Conservation (phyloP, 2,888 invertebrate genomes). For the Scaptomyza parva region DNA sequence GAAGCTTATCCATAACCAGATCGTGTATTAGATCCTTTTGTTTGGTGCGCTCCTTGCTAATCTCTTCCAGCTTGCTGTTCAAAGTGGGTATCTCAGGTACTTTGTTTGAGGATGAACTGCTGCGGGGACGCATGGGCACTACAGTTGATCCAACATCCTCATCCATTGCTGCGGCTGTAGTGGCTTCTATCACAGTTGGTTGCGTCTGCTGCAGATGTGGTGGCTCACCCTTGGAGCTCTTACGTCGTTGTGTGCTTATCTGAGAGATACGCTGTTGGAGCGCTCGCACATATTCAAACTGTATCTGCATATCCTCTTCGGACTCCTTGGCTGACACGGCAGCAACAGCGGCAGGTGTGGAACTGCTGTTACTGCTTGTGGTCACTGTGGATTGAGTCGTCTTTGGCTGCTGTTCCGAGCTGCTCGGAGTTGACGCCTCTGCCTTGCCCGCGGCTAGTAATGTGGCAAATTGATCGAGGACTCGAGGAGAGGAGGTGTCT, state of each 20-base stretch:
- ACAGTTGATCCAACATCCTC: conserved; percentile 4
- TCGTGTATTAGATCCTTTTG: conserved; percentile 94
- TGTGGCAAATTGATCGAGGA: conserved; percentile 70
- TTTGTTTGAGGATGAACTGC: conserved; percentile 70
- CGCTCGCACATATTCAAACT: conserved; percentile 87
- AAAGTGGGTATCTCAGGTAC: conserved; percentile 86
- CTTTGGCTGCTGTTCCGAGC: conserved; percentile 83
- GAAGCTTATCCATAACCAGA: conserved; percentile 92
- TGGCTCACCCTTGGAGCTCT: conserved; percentile 85
- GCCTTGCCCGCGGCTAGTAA: conserved; percentile 53
- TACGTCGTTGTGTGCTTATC: conserved; percentile 87
- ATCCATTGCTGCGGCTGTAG: conserved; percentile 15
- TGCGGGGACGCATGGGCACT: conserved; percentile 54
- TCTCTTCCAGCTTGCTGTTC: conserved; percentile 89
- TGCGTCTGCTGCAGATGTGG: conserved; percentile 59
- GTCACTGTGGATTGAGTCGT: conserved; percentile 78
- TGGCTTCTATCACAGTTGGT: conserved; percentile 82
- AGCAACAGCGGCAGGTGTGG: conserved; percentile 46
- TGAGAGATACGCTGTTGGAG: conserved; percentile 89
- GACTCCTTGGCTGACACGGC: conserved; percentile 47
- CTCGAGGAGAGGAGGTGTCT: conserved; percentile 82
- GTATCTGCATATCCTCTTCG: conserved; percentile 60
- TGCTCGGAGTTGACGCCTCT: conserved; percentile 79
- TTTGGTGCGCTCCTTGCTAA: conserved; percentile 91
- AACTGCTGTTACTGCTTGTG: conserved; percentile 61